These are phyloP conservation scores for Euleptes europaea DNA, from an alignment of 2,113 vertebrate species.

Conservation along the genomic window DNA sequence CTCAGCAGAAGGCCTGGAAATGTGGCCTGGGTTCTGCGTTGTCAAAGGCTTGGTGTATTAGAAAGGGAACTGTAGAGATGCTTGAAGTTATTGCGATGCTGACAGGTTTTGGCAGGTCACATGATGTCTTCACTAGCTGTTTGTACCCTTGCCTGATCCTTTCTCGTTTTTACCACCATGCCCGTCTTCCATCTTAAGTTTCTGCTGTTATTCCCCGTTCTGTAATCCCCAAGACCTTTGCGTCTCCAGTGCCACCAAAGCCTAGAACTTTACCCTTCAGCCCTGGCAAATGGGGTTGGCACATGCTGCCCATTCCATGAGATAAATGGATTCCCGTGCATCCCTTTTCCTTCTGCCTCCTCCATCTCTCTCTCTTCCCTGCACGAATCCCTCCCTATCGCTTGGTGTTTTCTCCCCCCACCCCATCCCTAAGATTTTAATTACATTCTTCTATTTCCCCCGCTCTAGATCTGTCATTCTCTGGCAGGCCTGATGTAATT, in stretches of 20 bases:
- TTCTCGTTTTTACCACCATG: too few species aligned
- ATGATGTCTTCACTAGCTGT: too few species aligned
- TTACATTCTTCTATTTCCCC: constrained; percentile 69
- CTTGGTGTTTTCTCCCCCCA: constrained; percentile 16
- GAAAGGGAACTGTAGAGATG: background rate
- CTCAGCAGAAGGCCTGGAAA: background rate
- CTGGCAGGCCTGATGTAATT: constrained; percentile 59
- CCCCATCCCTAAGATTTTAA: constrained; percentile 62
- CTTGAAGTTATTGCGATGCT: background rate
- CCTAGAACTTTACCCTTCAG: too few species aligned
- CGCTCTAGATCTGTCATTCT: constrained; percentile 64
- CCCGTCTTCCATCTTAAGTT: too few species aligned
- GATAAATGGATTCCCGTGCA: background rate
- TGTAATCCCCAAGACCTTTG: too few species aligned
- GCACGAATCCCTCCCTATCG: background rate
- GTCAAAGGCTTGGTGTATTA: background rate
- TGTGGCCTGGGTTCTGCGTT: background rate
- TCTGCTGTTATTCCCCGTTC: too few species aligned
- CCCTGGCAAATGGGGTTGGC: background rate
- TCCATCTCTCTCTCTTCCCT: background rate
- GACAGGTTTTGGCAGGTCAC: background rate
- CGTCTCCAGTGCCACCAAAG: too few species aligned
- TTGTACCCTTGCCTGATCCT: too few species aligned
- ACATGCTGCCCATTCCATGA: background rate
- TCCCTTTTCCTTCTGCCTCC: background rate